phyloP scores from a whole-genome alignment of 2,113 vertebrate species.

The Cercopithecus mona region DNA sequence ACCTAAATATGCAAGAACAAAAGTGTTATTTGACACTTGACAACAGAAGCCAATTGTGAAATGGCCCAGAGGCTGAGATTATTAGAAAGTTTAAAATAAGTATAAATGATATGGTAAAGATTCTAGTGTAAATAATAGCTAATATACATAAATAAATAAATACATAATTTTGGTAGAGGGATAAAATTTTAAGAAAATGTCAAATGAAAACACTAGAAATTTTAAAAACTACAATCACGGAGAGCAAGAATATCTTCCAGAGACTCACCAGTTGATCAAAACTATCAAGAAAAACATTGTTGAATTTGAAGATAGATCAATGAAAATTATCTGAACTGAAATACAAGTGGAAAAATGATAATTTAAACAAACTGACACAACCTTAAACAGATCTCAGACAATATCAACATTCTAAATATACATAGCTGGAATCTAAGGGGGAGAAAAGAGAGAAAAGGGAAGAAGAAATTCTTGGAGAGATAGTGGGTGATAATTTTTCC shows the following conservation, averaged over 20 bases:
- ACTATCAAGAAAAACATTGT: neutral
- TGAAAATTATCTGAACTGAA: neutral
- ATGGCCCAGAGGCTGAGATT: neutral
- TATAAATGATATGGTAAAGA: neutral
- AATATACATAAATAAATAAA: neutral
- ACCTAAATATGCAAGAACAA: neutral
- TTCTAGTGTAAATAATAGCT: neutral
- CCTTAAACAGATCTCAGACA: neutral
- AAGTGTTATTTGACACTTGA: neutral
- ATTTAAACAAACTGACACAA: neutral
- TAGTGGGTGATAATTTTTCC: neutral
- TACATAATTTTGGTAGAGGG: neutral
- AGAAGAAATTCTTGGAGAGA: neutral
- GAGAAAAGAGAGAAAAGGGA: neutral
- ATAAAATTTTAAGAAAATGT: neutral
- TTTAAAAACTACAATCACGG: neutral
- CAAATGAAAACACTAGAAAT: neutral
- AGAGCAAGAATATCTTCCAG: neutral
- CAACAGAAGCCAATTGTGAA: neutral
- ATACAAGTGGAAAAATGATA: neutral
- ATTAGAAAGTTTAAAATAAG: neutral
- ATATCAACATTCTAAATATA: neutral
- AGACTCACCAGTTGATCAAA: neutral
- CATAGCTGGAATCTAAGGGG: neutral
- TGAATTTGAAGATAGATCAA: neutral